Conservation (phyloP, 1,140 invertebrate genomes). For the Drosophila sp. region DNA sequence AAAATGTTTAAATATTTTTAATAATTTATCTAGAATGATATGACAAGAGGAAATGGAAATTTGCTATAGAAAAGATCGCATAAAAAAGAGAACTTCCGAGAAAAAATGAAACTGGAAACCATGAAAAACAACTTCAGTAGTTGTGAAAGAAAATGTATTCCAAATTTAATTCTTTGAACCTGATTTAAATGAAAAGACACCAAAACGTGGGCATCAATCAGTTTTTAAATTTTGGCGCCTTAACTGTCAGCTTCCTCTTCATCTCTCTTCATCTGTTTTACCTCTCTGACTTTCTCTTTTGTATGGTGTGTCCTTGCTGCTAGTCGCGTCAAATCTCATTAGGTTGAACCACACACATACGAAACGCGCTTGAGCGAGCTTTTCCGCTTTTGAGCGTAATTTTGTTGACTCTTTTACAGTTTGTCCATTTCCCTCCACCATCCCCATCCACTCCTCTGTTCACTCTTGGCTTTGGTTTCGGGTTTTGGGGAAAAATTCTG, state of each 20-base stretch:
- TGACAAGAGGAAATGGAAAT: too few species aligned
- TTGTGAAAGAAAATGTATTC: too few species aligned
- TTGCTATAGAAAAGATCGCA: too few species aligned
- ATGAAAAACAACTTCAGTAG: too few species aligned
- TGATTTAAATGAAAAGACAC: too few species aligned
- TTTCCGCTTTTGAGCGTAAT: constrained; percentile 70
- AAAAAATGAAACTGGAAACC: too few species aligned
- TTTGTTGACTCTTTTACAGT: constrained; percentile 18
- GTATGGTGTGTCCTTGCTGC: constrained; percentile 43
- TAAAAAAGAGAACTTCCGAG: too few species aligned
- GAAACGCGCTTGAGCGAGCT: constrained; percentile 77
- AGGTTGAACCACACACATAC: constrained; percentile 40
- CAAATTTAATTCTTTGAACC: too few species aligned
- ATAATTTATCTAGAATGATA: too few species aligned
- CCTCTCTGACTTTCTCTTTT: constrained; percentile 8
- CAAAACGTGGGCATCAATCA: too few species aligned
- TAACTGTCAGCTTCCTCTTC: constrained; percentile 18
- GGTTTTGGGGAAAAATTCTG: constrained; percentile 58
- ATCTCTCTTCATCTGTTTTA: constrained; percentile 40
- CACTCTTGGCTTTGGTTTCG: constrained; percentile 23
- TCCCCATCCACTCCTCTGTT: background rate
- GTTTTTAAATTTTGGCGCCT: constrained; percentile 25
- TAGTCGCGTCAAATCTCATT: constrained; percentile 69
- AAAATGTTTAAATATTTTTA: too few species aligned
- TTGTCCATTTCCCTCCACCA: constrained; percentile 5